A percentile compares a stretch with the other conserved stretches of the same genome.
Evolutionary conservation across 2,797 vertebrate genomes (phyloP).

Genomic region (Cyprinodon diabolis): DNA sequence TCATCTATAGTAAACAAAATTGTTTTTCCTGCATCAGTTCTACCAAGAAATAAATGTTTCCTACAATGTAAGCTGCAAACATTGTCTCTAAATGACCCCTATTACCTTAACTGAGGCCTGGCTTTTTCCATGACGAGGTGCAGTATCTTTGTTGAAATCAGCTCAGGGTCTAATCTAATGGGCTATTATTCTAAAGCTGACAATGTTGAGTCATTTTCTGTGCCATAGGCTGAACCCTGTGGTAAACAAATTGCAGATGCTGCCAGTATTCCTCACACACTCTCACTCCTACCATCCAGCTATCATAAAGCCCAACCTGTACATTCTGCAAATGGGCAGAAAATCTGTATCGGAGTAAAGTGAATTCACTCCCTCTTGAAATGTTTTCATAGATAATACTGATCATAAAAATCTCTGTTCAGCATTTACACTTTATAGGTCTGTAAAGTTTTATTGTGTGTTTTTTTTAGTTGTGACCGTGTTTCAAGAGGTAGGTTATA

Average conservation of each 20-base stretch:
- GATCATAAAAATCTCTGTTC: background rate
- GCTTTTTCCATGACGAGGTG: slow-evolving; percentile 69
- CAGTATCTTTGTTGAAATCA: slow-evolving; percentile 65
- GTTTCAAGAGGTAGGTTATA: background rate
- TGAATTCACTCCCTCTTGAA: slow-evolving; percentile 15
- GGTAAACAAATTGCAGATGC: slow-evolving; percentile 42
- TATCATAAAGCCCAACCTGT: slow-evolving; percentile 14
- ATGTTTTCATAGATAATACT: slow-evolving; percentile 36
- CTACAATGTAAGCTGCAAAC: slow-evolving; percentile 23
- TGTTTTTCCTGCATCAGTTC: slow-evolving; percentile 1
- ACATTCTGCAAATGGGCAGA: slow-evolving; percentile 14
- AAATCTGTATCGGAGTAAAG: slow-evolving; percentile 21
- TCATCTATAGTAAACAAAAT: slow-evolving; percentile 2
- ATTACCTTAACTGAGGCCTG: slow-evolving; percentile 50
- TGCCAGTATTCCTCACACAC: slow-evolving; percentile 5
- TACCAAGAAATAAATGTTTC: background rate
- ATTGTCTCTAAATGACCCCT: slow-evolving; percentile 48
- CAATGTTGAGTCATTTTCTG: slow-evolving; percentile 57
- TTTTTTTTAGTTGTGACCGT: too few relatives aligned
- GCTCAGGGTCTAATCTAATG: slow-evolving; percentile 57
- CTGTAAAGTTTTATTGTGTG: background rate
- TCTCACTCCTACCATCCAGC: background rate
- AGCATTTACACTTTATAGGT: background rate
- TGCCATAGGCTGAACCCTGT: slow-evolving; percentile 42
- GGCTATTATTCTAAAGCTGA: slow-evolving; percentile 61